A percentile compares a stretch with the other conserved stretches of the same genome.
Conservation (phyloP, 2,797 vertebrate species). For the Sardinella longiceps region DNA sequence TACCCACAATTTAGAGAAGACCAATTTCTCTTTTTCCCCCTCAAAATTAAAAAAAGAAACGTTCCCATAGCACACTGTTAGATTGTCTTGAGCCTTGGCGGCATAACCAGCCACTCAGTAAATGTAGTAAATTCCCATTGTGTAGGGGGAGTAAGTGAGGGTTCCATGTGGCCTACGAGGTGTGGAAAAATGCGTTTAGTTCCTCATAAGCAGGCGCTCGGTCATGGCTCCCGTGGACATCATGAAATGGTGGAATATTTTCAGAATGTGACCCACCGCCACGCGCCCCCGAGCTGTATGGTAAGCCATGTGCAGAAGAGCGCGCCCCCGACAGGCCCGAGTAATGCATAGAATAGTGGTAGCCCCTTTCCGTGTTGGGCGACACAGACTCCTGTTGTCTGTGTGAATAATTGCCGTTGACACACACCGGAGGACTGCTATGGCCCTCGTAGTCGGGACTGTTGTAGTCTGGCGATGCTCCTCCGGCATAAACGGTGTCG, state of each 20-base stretch:
- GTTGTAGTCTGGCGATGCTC: conserved; percentile 90
- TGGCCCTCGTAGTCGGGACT: conserved; percentile 93
- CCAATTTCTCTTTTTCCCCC: background rate
- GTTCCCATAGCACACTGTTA: background rate
- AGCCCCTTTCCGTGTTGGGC: conserved; percentile 91
- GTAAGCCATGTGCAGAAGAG: conserved; percentile 78
- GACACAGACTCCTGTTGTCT: conserved; percentile 85
- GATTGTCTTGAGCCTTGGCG: conserved; percentile 4
- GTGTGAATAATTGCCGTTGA: conserved; percentile 89
- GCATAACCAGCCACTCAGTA: background rate
- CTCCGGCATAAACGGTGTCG: conserved; percentile 86
- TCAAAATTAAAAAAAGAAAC: background rate
- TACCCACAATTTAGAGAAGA: background rate
- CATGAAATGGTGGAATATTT: conserved; percentile 90
- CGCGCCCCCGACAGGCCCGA: conserved; percentile 85
- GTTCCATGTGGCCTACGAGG: conserved; percentile 66
- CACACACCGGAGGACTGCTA: conserved; percentile 90
- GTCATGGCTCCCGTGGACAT: conserved; percentile 91
- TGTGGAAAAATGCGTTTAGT: conserved; percentile 97
- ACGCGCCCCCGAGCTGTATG: conserved; percentile 87
- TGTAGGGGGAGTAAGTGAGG: background rate
- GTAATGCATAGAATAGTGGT: conserved; percentile 98
- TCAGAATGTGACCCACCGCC: conserved; percentile 86
- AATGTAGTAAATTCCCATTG: background rate
- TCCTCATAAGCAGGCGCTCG: conserved; percentile 92